Evolutionary conservation across 2,797 vertebrate species (phyloP).

Genomic region (Staurois parvus): DNA sequence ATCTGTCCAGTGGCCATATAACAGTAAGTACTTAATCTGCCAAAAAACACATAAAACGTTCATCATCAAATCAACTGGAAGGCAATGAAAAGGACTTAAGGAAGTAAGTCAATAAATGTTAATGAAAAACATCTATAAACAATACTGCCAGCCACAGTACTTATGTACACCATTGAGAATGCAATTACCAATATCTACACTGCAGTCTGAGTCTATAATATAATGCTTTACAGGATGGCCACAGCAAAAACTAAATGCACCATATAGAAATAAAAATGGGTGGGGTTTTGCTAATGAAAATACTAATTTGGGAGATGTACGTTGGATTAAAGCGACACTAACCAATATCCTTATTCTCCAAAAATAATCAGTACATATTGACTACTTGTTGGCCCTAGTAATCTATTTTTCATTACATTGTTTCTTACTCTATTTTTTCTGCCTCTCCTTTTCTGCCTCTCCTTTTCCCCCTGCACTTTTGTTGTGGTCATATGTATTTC

Average conservation of each 20-base stretch:
- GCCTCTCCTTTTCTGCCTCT: too few relatives aligned
- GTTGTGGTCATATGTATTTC: too few relatives aligned
- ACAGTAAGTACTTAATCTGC: background rate
- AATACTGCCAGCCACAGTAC: background rate
- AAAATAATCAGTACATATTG: too few relatives aligned
- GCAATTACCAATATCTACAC: background rate
- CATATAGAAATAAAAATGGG: too few relatives aligned
- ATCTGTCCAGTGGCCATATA: background rate
- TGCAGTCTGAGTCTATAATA: background rate
- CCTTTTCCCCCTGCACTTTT: too few relatives aligned
- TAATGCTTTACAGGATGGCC: too few relatives aligned
- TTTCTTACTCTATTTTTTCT: too few relatives aligned
- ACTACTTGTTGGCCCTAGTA: too few relatives aligned
- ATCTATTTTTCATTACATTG: too few relatives aligned
- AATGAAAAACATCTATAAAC: background rate
- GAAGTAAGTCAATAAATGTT: conserved; percentile 7
- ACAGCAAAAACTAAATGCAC: too few relatives aligned
- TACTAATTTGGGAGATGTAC: background rate
- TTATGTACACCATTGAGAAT: background rate
- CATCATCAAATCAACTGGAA: background rate
- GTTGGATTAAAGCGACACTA: too few relatives aligned
- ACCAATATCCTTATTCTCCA: too few relatives aligned
- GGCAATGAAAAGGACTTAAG: background rate
- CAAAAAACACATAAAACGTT: background rate
- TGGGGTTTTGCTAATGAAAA: background rate